A percentile compares a stretch with the other conserved stretches of the same genome.
Evolutionary conservation across 2,888 invertebrate genomes (phyloP).

Genomic region (Plusia festucae): DNA sequence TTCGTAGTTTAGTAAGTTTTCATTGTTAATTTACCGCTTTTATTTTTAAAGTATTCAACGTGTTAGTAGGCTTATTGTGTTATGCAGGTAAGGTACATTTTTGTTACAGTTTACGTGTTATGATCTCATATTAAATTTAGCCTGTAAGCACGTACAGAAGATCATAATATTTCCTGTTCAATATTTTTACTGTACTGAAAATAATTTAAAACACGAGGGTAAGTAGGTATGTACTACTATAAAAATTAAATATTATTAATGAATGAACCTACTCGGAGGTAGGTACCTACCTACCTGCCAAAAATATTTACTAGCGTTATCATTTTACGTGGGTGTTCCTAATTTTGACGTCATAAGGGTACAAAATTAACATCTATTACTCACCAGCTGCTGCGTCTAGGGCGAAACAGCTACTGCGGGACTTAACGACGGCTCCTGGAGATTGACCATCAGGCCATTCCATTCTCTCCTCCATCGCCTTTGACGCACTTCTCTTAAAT

Average conservation of each 20-base stretch:
- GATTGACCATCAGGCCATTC: conserved; percentile 87
- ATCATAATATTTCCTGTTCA: not conserved
- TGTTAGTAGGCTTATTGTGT: no score
- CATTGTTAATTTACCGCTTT: not conserved
- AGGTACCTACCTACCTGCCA: no score
- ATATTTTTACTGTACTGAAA: no score
- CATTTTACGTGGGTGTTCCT: not conserved
- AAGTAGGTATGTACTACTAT: no score
- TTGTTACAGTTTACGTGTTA: not conserved
- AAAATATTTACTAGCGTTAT: not conserved
- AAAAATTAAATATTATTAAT: no score
- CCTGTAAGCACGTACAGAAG: not conserved
- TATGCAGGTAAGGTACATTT: not conserved
- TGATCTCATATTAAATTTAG: not conserved
- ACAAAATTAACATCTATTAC: conserved; percentile 49
- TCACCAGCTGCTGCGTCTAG: conserved; percentile 83
- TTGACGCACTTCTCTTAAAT: conserved; percentile 94
- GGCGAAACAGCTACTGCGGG: conserved; percentile 86
- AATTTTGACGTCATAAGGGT: conserved; percentile 27
- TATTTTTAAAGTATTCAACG: conserved; percentile 4
- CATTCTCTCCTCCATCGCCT: conserved; percentile 91
- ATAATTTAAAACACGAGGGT: no score
- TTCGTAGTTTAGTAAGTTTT: not conserved
- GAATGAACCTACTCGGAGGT: no score
- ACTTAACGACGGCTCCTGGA: conserved; percentile 83